Evolutionary conservation across 1,140 invertebrate species (phyloP).

Genomic region (Aporrectodea caliginosa): DNA sequence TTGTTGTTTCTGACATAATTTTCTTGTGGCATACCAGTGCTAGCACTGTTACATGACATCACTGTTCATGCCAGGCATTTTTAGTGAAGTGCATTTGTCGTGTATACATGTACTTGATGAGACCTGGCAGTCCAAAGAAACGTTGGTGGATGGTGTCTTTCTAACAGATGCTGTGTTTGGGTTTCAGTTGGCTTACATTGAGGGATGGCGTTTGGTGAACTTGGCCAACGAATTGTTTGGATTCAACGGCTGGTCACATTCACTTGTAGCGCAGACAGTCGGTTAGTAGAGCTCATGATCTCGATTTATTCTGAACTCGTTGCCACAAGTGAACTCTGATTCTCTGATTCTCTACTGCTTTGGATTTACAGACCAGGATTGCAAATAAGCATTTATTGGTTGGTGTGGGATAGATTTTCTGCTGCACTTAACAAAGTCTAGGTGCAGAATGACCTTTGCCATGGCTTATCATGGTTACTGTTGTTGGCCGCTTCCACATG

Average conservation of each 20-base stretch:
- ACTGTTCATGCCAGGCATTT: not conserved
- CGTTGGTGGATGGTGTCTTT: not conserved
- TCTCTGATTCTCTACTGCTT: no score
- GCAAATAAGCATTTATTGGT: no score
- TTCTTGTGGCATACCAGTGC: not conserved
- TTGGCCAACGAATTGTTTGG: constrained; percentile 59
- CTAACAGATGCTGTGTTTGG: not conserved
- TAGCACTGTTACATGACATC: not conserved
- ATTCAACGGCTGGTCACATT: constrained; percentile 60
- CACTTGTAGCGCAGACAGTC: constrained; percentile 56
- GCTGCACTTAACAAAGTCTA: no score
- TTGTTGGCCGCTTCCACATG: no score
- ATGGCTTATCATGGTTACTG: no score
- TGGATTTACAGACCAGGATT: no score
- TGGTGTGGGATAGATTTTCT: no score
- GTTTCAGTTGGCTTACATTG: constrained; percentile 56
- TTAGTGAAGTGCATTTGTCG: not conserved
- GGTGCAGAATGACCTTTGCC: no score
- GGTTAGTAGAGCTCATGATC: constrained; percentile 49
- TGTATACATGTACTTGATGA: not conserved
- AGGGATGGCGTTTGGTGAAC: constrained; percentile 56
- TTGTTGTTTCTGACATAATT: not conserved
- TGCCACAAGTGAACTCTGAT: no score
- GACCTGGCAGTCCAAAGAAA: not conserved
- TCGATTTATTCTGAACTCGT: no score